Conservation (phyloP, 2,113 vertebrate species). For the Phaethornis superciliosus region DNA sequence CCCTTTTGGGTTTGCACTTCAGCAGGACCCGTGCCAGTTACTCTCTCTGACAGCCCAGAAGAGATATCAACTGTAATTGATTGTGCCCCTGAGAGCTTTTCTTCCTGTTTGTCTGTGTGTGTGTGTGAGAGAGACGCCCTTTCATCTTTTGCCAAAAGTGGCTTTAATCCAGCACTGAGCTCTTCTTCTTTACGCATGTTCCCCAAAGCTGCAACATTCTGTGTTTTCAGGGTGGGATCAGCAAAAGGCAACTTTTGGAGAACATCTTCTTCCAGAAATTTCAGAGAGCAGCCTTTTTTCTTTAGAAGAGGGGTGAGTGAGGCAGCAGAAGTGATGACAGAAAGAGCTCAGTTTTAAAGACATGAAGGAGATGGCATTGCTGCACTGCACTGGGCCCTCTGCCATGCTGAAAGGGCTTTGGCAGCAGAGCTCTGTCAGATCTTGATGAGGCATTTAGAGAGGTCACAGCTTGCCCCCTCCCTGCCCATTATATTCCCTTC, state of each 20-base stretch:
- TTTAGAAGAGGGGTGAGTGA: not conserved
- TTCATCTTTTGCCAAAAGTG: constrained; percentile 61
- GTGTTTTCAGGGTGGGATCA: not conserved
- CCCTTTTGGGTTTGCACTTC: constrained; percentile 24
- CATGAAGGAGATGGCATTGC: not conserved
- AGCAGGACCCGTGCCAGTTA: constrained; percentile 27
- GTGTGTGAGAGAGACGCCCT: not conserved
- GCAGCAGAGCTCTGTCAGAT: not conserved
- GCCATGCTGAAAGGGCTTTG: accelerated
- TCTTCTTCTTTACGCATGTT: constrained; percentile 20
- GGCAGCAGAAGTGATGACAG: not conserved
- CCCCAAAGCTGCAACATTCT: not conserved
- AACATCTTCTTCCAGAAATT: constrained; percentile 12
- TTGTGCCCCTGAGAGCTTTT: constrained; percentile 46
- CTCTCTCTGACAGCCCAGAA: constrained; percentile 46
- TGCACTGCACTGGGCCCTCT: accelerated
- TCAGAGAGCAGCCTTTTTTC: not conserved
- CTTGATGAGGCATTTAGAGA: not conserved
- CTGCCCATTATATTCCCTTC: not conserved
- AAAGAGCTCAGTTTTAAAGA: not conserved
- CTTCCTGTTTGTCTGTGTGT: constrained; percentile 5
- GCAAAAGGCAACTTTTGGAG: constrained; percentile 13
- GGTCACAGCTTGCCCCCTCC: not conserved
- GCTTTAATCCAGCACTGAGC: constrained; percentile 36
- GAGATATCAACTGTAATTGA: constrained; percentile 53